phyloP scores from a whole-genome alignment of 2,113 vertebrate species.

The Platichthys stellatus region DNA sequence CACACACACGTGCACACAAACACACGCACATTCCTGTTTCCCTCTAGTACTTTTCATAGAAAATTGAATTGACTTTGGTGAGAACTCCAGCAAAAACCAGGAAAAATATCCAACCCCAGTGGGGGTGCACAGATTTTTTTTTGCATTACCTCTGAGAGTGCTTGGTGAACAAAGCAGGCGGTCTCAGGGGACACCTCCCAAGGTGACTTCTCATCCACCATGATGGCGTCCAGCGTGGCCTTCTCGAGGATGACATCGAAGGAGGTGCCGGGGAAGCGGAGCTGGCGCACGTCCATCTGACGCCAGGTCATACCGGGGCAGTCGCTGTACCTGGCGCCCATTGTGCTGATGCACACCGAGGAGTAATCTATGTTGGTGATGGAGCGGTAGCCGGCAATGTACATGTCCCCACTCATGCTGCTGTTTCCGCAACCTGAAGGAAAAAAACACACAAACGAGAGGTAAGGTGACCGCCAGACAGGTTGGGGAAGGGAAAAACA shows the following conservation, averaged over 20 bases:
- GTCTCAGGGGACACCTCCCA: slow-evolving; percentile 84
- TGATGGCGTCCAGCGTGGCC: slow-evolving; percentile 89
- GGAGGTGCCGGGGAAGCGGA: slow-evolving; percentile 81
- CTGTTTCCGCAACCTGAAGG: slow-evolving; percentile 93
- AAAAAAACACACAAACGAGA: slow-evolving; percentile 19
- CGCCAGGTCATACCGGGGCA: slow-evolving; percentile 86
- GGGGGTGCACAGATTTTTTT: background rate
- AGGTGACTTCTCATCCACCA: slow-evolving; percentile 89
- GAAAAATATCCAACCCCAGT: too few species aligned
- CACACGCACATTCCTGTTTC: too few species aligned
- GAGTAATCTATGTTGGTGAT: slow-evolving; percentile 95
- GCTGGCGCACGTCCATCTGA: slow-evolving; percentile 88
- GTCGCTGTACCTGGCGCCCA: slow-evolving; percentile 81
- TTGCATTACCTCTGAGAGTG: slow-evolving; percentile 86
- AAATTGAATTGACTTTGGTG: too few species aligned
- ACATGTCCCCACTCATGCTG: slow-evolving; percentile 87
- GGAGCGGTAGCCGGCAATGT: slow-evolving; percentile 82
- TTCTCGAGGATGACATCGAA: slow-evolving; percentile 93
- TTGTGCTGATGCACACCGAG: slow-evolving; percentile 86
- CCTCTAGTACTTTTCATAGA: too few species aligned
- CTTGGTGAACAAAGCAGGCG: slow-evolving; percentile 76
- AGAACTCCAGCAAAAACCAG: too few species aligned
- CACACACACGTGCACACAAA: too few species aligned
- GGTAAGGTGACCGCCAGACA: background rate
- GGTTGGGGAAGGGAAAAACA: background rate